phyloP scores from a whole-genome alignment of 1,140 invertebrate species.

The Ceratosolen solmsi region DNA sequence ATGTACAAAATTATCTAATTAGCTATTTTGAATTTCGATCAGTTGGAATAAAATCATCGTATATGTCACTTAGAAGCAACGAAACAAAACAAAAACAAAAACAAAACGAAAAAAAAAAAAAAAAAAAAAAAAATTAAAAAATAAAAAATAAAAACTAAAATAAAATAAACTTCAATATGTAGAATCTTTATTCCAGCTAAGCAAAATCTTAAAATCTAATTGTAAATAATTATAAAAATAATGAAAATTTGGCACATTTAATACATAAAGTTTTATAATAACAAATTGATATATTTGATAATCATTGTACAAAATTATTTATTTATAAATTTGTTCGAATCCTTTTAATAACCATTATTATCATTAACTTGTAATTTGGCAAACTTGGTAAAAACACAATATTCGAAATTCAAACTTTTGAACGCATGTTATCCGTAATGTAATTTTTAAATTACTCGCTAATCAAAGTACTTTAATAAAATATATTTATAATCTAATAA shows the following conservation, averaged over 20 bases:
- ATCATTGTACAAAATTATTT: neutral
- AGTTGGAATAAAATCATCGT: neutral
- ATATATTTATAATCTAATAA: no score
- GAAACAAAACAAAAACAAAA: no score
- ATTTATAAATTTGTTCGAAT: neutral
- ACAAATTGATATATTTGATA: neutral
- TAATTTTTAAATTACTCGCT: neutral
- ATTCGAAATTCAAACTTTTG: neutral
- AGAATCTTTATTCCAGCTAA: neutral
- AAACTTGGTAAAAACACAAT: neutral
- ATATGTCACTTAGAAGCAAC: neutral
- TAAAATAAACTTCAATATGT: no score
- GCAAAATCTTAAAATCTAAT: neutral
- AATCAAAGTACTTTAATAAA: no score
- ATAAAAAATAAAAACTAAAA: neutral
- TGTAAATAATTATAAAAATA: neutral
- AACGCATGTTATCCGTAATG: neutral
- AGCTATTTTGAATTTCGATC: neutral
- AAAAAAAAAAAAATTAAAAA: no score
- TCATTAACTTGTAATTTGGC: neutral
- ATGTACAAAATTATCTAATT: neutral
- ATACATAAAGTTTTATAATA: neutral
- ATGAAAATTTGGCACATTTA: constrained; percentile 1
- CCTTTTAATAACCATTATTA: neutral
- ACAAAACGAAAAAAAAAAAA: neutral